Evolutionary conservation across 2,888 invertebrate genomes (phyloP).

Genomic region (Leptothorax acervorum): DNA sequence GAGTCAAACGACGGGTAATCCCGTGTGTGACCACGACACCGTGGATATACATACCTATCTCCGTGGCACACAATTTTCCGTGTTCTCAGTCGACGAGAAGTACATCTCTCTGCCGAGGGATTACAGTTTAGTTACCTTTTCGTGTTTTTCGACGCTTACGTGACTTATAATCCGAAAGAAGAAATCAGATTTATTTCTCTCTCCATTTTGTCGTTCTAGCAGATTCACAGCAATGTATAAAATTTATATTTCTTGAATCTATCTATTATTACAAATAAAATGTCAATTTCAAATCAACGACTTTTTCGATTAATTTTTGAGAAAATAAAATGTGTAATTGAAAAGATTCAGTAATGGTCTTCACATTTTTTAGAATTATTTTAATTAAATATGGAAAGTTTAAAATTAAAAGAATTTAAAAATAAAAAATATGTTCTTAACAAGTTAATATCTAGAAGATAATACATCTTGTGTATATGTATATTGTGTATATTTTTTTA

Average conservation of each 20-base stretch:
- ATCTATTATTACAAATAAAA: not conserved
- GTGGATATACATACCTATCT: slow-evolving; percentile 9
- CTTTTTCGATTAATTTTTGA: not conserved
- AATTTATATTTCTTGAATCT: not conserved
- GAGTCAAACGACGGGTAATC: slow-evolving; percentile 48
- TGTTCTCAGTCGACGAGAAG: slow-evolving; percentile 23
- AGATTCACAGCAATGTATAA: not conserved
- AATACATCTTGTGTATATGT: not conserved
- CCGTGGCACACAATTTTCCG: slow-evolving; percentile 8
- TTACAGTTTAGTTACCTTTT: slow-evolving; percentile 16
- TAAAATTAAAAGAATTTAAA: not conserved
- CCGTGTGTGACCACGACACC: slow-evolving; percentile 33
- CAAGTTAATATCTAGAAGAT: not conserved
- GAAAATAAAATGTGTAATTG: not conserved
- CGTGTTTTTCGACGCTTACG: slow-evolving; percentile 20
- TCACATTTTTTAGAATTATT: not conserved
- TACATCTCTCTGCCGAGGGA: slow-evolving; percentile 22
- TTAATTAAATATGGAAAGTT: not conserved
- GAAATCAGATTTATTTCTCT: slow-evolving; percentile 9
- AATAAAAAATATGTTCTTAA: not conserved
- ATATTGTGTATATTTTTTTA: not conserved
- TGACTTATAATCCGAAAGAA: not conserved
- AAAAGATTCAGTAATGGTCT: not conserved
- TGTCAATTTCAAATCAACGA: not conserved
- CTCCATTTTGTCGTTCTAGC: not conserved